Evolutionary conservation across 2,888 invertebrate genomes (phyloP).

Genomic region (Catonia carolina): DNA sequence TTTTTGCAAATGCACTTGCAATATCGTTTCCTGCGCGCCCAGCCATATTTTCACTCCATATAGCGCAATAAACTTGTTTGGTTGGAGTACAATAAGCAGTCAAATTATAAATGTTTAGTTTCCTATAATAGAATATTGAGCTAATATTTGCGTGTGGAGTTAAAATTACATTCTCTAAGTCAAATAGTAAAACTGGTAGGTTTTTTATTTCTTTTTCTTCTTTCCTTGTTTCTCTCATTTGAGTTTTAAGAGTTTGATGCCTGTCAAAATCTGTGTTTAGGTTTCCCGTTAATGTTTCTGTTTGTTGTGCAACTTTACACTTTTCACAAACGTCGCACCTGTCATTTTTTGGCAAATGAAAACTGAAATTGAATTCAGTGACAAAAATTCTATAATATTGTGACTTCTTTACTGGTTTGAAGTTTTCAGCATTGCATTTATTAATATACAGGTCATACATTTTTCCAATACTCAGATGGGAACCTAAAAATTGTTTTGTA

Average conservation of each 20-base stretch:
- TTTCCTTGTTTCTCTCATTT: conserved; percentile 10
- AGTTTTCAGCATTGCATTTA: conserved; percentile 12
- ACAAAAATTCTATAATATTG: conserved; percentile 16
- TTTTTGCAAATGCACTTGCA: conserved; percentile 14
- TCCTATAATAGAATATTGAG: conserved; percentile 13
- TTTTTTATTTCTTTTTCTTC: conserved; percentile 3
- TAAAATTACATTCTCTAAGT: conserved; percentile 17
- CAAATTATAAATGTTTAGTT: conserved; percentile 17
- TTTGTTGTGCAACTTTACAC: conserved; percentile 12
- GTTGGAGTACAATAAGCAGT: conserved; percentile 18
- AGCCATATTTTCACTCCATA: conserved; percentile 9
- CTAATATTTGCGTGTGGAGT: conserved; percentile 16
- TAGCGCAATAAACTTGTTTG: conserved; percentile 16
- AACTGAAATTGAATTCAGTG: conserved; percentile 18
- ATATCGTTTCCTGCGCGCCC: conserved; percentile 17
- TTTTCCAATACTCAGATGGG: conserved; percentile 13
- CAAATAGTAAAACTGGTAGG: conserved; percentile 10
- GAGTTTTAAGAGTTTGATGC: conserved; percentile 3
- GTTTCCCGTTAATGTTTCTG: background rate
- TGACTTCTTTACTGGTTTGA: conserved; percentile 8
- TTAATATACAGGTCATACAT: conserved; percentile 19
- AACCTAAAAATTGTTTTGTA: conserved; percentile 9
- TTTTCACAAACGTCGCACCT: conserved; percentile 17
- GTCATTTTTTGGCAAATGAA: conserved; percentile 15
- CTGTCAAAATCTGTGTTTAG: background rate